A percentile compares a stretch with the other conserved stretches of the same genome.
Conservation (phyloP, 2,113 vertebrate genomes). For the Columba janthina region DNA sequence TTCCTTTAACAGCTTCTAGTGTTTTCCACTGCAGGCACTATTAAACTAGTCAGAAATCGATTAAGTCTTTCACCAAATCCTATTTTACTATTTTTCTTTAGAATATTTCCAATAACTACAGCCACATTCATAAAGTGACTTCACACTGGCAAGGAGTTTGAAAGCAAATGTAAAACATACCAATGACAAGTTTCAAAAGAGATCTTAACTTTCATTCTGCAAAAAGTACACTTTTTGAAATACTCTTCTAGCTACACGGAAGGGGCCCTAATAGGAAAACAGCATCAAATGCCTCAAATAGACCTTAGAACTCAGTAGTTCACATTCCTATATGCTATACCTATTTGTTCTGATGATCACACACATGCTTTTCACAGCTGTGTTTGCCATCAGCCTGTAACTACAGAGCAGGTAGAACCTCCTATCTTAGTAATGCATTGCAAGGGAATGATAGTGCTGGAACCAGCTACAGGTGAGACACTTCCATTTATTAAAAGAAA, state of each 20-base stretch:
- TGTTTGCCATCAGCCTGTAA: not conserved
- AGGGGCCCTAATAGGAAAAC: not conserved
- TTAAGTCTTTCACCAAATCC: not conserved
- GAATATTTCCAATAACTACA: not conserved
- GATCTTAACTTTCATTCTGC: not conserved
- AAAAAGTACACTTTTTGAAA: not conserved
- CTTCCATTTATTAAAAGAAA: not conserved
- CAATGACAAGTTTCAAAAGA: not conserved
- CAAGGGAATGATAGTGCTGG: not conserved
- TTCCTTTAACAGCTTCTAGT: not conserved
- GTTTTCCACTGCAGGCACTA: not conserved
- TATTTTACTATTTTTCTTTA: not conserved
- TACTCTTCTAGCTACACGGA: not conserved
- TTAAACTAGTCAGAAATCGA: not conserved
- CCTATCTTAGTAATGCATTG: not conserved
- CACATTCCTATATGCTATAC: not conserved
- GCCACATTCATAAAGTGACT: not conserved
- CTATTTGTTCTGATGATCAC: not conserved
- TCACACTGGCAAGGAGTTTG: not conserved
- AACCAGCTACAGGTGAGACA: not conserved
- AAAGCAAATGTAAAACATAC: not conserved
- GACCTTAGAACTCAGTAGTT: not conserved
- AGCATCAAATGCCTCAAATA: not conserved
- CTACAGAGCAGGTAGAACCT: not conserved
- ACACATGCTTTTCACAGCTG: not conserved